Conservation (phyloP, 1,140 invertebrate species). For the Zaprionus taronus region DNA sequence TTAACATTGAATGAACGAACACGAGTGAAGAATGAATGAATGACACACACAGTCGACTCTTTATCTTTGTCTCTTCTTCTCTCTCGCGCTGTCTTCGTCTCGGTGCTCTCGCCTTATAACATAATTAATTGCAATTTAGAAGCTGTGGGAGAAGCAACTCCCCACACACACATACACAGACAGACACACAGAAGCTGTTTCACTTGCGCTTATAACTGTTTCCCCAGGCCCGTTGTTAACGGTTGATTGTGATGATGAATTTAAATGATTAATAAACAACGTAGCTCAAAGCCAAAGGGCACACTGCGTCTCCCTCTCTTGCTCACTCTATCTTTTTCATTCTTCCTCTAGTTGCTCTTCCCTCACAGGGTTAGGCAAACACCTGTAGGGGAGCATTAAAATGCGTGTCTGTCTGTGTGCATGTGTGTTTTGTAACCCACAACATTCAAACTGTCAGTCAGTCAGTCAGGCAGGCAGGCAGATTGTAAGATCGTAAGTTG, state of each 20-base stretch:
- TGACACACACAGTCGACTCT: slow-evolving; percentile 31
- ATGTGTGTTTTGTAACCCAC: slow-evolving; percentile 35
- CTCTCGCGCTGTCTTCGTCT: slow-evolving; percentile 25
- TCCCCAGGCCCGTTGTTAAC: slow-evolving; percentile 78
- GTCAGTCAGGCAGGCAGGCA: slow-evolving; percentile 62
- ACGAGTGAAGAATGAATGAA: slow-evolving; percentile 35
- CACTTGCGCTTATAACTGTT: slow-evolving; percentile 78
- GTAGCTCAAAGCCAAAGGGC: slow-evolving; percentile 46
- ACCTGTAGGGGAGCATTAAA: slow-evolving; percentile 64
- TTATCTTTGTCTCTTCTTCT: slow-evolving; percentile 26
- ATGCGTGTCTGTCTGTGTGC: slow-evolving; percentile 58
- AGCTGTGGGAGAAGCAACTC: slow-evolving; percentile 31
- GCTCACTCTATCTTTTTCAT: background rate
- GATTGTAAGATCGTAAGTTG: slow-evolving; percentile 63
- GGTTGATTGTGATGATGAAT: slow-evolving; percentile 81
- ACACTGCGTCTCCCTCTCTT: slow-evolving; percentile 8
- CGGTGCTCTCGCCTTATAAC: slow-evolving; percentile 48
- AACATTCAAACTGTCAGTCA: slow-evolving; percentile 69
- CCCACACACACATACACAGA: slow-evolving; percentile 47
- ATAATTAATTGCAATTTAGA: slow-evolving; percentile 83
- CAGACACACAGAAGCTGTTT: slow-evolving; percentile 54
- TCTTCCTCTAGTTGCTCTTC: slow-evolving; percentile 1
- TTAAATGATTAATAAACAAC: slow-evolving; percentile 83
- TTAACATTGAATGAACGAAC: slow-evolving; percentile 66
- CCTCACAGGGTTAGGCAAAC: slow-evolving; percentile 39